phyloP scores from a whole-genome alignment of 2,113 vertebrate genomes.

The Oncorhynchus keta region DNA sequence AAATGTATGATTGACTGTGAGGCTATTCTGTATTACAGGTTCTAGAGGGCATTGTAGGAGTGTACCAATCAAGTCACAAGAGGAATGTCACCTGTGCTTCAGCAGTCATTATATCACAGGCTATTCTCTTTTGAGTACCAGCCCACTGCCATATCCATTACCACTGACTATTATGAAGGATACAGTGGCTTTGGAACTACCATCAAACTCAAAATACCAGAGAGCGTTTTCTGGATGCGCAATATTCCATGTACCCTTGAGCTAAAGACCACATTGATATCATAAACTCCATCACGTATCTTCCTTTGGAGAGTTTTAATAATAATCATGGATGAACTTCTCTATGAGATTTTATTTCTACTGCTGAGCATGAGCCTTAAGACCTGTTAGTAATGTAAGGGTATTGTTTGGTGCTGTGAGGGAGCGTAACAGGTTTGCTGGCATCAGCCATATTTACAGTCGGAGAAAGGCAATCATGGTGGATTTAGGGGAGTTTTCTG shows the following conservation, averaged over 20 bases:
- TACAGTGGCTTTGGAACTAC: neutral
- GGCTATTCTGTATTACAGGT: neutral
- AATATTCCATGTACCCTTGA: neutral
- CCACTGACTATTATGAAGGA: neutral
- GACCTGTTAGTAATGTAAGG: neutral
- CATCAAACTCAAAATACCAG: neutral
- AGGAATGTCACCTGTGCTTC: neutral
- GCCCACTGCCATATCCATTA: neutral
- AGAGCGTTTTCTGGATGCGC: neutral
- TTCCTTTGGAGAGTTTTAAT: neutral
- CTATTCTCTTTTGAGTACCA: neutral
- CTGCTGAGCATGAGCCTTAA: neutral
- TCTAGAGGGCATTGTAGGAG: neutral
- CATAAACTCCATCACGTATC: neutral
- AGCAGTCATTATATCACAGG: neutral
- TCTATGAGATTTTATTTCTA: neutral
- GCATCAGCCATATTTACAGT: too few relatives aligned
- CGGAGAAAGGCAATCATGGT: too few relatives aligned
- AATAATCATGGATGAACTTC: neutral
- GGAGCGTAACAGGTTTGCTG: neutral
- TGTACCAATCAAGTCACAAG: neutral
- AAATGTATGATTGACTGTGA: neutral
- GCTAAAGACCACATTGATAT: neutral
- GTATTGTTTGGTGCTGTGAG: neutral
- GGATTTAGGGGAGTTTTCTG: too few relatives aligned